These are phyloP conservation scores for Cisticola juncidis DNA, from an alignment of 2,113 vertebrate species.

Conservation along the genomic window DNA sequence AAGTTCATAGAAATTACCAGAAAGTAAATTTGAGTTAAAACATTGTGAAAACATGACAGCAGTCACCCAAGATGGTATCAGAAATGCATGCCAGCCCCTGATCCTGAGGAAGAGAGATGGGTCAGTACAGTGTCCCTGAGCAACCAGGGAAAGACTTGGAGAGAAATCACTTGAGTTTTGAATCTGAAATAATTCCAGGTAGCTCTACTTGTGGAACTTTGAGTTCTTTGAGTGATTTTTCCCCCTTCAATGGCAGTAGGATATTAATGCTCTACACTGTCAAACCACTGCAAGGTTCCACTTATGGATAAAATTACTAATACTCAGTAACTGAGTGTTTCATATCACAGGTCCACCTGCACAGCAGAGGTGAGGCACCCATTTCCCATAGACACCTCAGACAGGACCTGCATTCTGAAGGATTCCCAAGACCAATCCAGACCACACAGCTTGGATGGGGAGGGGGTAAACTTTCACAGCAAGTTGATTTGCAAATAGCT, in stretches of 20 bases:
- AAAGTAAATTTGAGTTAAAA: background rate
- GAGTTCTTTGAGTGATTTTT: background rate
- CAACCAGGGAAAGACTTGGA: background rate
- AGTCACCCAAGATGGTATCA: fast-evolving
- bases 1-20: background rate
- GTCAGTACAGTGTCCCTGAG: background rate
- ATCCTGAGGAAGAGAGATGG: background rate
- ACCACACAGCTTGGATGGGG: background rate
- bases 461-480: background rate
- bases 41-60: background rate
- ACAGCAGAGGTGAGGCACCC: background rate
- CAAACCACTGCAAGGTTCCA: background rate
- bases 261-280: background rate
- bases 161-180: background rate
- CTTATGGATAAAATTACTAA: background rate
- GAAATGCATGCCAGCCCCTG: background rate
- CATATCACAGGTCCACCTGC: background rate
- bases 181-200: background rate
- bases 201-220: background rate
- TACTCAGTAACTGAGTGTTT: background rate
- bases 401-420: background rate
- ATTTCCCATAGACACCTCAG: background rate
- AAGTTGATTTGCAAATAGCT: background rate
- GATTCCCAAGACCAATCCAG: background rate
- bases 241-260: background rate